Evolutionary conservation across 2,888 invertebrate genomes (phyloP), one percentile per base, ranked within the genome.

Genomic region (Drosophila kanekoi): DNA sequence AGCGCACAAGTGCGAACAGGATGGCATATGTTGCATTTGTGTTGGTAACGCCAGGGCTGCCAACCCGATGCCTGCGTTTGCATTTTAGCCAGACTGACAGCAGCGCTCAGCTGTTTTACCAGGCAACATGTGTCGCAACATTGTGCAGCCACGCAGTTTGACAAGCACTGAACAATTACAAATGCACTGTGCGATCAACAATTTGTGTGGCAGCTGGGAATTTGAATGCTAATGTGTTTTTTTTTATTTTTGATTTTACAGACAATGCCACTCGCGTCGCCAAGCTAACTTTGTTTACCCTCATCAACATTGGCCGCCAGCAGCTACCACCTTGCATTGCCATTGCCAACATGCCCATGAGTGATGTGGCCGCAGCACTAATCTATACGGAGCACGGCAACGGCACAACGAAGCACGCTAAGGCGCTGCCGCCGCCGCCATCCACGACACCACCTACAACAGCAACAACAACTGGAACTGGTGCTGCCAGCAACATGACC

Each of bases 281-380:
- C 72, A 63, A 75, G 75, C 69, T 76, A 79, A 76, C 75, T 82
- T 57, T 66, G 43, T 52, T 52, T 68, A 78, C 62, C 69, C 64
- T 77, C 77, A 77, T 77, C 74, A 74, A 61, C 74, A 77, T 71
- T 64, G 60, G 70, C 63, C 59, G 66, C 43, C 69, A 69, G 60
- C 72, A 76, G 64, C 67, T 67, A 61, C 76, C 61, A 68, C 67
- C 73, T 72, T 64, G 60, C 71, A 69, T 69, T 69, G 63, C 52
- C 68, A 62, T 62, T 58, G 61, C 54, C 40, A 63, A 57, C 47
- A 85, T 85, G 85, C 85, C 85, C 57, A 73, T 87, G 66, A 85
- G 72, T 61, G 87, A 85, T 77, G 77, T 82, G 56, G 73, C 67
- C 47, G 20, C 87, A n/a, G 56, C 81, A 41, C 47, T 81, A 37